phyloP scores from a whole-genome alignment of 2,888 invertebrate genomes.

The Oxycera nigricornis region DNA sequence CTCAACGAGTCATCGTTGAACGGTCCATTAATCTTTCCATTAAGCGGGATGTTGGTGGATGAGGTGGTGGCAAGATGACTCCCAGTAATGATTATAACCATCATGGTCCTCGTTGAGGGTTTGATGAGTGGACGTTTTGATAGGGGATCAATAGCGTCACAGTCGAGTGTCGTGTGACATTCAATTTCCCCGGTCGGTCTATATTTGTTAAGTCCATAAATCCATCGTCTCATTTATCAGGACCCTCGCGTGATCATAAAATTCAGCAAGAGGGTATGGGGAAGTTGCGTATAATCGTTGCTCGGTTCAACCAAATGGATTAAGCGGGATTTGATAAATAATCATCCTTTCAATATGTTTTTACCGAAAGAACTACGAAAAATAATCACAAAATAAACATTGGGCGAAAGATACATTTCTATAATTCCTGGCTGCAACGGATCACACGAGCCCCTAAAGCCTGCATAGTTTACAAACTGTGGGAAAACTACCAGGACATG shows the following conservation, averaged over 20 bases:
- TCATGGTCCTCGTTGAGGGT: neutral
- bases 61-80: neutral
- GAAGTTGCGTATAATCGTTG: neutral
- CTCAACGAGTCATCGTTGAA: neutral
- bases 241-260: too few species aligned
- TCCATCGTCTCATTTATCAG: too few species aligned
- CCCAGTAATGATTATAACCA: neutral
- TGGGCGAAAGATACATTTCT: neutral
- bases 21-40: slow-evolving; percentile 39
- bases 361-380: neutral
- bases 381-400: neutral
- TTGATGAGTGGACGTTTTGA: neutral
- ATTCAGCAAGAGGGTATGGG: too few species aligned
- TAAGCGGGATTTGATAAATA: neutral
- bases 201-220: neutral
- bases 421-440: too few species aligned
- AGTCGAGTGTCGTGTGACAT: neutral
- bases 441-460: neutral
- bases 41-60: slow-evolving; percentile 12
- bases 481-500: neutral
- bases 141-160: neutral
- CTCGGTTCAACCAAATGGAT: neutral
- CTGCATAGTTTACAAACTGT: neutral
- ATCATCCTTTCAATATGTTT: neutral
- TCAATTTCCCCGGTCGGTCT: neutral